A percentile compares a stretch with the other conserved stretches of the same genome.
These are phyloP conservation scores for Eutolmus rufibarbis DNA, from an alignment of 2,888 invertebrate genomes.

Conservation along the genomic window DNA sequence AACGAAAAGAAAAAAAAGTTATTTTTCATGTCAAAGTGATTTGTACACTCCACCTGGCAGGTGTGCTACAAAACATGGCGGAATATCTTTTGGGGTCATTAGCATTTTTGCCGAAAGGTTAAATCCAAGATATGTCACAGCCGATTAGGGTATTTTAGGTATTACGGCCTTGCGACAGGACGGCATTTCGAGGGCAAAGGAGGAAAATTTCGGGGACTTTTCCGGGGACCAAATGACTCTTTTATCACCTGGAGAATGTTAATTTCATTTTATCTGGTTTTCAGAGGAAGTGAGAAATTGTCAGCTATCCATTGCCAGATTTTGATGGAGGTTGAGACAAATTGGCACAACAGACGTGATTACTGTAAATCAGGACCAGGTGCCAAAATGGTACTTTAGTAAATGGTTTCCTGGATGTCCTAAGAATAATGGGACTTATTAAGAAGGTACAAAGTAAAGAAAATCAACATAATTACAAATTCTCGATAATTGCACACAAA, in stretches of 20 bases:
- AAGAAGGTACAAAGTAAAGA: neutral
- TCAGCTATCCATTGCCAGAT: neutral
- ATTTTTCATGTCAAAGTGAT: conserved; percentile 39
- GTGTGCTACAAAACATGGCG: neutral
- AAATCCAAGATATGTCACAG: conserved; percentile 25
- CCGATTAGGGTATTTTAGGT: conserved; percentile 3
- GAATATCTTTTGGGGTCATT: conserved; percentile 19
- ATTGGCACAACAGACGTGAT: neutral
- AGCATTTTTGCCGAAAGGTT: conserved; percentile 29
- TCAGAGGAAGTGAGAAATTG: neutral
- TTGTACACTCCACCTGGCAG: conserved; percentile 29
- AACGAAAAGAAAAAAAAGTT: conserved; percentile 10
- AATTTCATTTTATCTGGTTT: conserved; percentile 1
- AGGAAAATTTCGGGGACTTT: neutral
- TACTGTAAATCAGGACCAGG: neutral
- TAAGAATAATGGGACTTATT: neutral
- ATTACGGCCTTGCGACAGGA: neutral
- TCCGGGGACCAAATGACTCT: neutral
- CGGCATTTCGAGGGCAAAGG: neutral
- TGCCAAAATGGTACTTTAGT: neutral
- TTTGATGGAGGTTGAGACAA: conserved; percentile 4
- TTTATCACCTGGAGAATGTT: conserved; percentile 13
- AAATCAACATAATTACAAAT: neutral
- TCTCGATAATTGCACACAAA: neutral
- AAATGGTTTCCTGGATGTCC: neutral